Conservation (phyloP, 1,140 invertebrate genomes). For the Diorhabda sublineata region DNA sequence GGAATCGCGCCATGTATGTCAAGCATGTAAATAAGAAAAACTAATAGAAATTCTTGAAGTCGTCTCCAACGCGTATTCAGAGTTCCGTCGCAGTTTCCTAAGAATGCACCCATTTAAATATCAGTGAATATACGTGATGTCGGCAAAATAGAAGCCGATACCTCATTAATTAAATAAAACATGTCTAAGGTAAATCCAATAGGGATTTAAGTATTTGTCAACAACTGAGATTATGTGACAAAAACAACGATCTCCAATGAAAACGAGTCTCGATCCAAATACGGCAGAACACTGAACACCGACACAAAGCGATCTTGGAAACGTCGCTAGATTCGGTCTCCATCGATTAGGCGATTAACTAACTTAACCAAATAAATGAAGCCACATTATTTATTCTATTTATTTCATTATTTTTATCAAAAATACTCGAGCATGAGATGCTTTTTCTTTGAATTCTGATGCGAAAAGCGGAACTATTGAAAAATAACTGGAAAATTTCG, state of each 20-base stretch:
- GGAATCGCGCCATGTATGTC: not conserved
- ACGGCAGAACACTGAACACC: conserved; percentile 36
- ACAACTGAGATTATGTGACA: conserved; percentile 42
- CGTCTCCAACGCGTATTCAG: conserved; percentile 18
- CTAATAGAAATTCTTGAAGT: conserved; percentile 12
- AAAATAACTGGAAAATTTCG: no score
- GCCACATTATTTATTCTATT: no score
- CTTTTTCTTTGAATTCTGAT: no score
- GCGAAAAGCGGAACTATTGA: no score
- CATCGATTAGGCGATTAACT: no score
- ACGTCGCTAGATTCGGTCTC: not conserved
- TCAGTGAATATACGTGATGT: conserved; percentile 41
- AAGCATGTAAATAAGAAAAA: conserved; percentile 17
- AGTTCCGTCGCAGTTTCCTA: conserved; percentile 13
- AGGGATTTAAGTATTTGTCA: conserved; percentile 42
- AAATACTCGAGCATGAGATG: no score
- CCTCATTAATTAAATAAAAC: conserved; percentile 44
- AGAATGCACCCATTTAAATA: conserved; percentile 37
- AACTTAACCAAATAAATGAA: no score
- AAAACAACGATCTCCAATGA: conserved; percentile 38
- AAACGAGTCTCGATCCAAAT: conserved; percentile 35
- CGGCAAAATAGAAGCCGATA: conserved; percentile 32
- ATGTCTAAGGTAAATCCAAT: conserved; percentile 40
- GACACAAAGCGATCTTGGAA: conserved; percentile 21
- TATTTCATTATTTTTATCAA: no score